phyloP scores from a whole-genome alignment of 2,888 invertebrate species.

The Microctonus aethiopoides region DNA sequence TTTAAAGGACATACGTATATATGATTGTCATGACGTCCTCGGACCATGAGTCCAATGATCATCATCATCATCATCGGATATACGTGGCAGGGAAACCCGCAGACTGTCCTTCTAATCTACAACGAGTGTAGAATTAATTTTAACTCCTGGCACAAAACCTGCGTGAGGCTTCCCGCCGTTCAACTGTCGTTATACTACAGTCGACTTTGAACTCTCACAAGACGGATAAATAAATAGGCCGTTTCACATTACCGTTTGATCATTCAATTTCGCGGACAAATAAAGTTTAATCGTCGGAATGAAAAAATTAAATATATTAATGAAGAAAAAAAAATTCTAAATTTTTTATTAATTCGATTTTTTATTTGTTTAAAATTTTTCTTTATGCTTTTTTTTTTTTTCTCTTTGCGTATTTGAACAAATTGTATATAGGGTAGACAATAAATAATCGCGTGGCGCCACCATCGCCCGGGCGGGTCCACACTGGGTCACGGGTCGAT shows the following conservation, averaged over 20 bases:
- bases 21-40: not conserved
- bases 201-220: conserved; percentile 31
- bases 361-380: not conserved
- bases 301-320: not conserved
- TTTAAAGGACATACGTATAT: not conserved
- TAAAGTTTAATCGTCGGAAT: not conserved
- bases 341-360: not conserved
- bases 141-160: conserved; percentile 49
- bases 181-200: not conserved
- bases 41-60: not conserved
- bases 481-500: conserved; percentile 65
- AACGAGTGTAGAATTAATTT: conserved; percentile 59
- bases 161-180: conserved; percentile 44
- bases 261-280: not conserved
- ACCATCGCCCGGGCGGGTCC: conserved; percentile 59
- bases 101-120: conserved; percentile 55
- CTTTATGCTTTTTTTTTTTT: not conserved
- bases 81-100: conserved; percentile 52
- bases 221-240: conserved; percentile 20
- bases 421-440: conserved; percentile 2
- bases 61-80: no score
- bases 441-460: conserved; percentile 36
- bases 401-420: not conserved
- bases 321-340: not conserved
- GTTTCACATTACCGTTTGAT: conserved; percentile 16